Base-by-base conservation (phyloP, 2,113 vertebrate genomes). In the Procavia capensis region DNA sequence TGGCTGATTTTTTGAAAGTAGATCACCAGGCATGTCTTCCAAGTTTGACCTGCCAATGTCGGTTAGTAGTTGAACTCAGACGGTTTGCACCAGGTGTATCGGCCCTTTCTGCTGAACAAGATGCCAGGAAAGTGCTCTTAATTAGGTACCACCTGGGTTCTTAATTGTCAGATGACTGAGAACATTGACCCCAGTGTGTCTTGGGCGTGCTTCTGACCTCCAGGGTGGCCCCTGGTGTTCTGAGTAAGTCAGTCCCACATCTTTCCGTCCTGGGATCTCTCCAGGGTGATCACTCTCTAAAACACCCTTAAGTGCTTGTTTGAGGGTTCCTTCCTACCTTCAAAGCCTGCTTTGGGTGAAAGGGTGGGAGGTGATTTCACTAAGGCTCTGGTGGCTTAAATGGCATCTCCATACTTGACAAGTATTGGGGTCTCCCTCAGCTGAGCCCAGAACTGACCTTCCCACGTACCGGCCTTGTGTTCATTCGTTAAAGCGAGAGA, bases 201-300 rank as follows among this genome's bases (percentile, higher is more conserved):
- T 54, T 1, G 29, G 63, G 63, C 31, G 13, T 97, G 94, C 95
- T 88, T 93, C 88, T 96, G 50, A 78, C 96, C 95, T 96, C 64
- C 41, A 96, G 97, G 97, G 92, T 20, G 72, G 93, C 80, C 63
- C 63, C 63, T 64, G 2, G 43, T 50, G 39, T 61, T 45, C 36
- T 25, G 95, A 97, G 96, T 95, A 97, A 96, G 95, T 70, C 95
- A 91, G 97, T 97, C 97, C 89, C 72, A 68, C 2, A 9, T 83
- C 66, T 54, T 76, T 29, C 93, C 90, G 80, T 95, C 91, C 95
- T 61, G 72, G 47, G 9, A 63, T 14, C 63, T 94, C 95, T 96
- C 97, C 83, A 78, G 92, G 94, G 36, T 5, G 3, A 36, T 22
- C 9, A n/a, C 29, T 14, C 54, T 59, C 90, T 84, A 83, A 61